Evolutionary conservation across 1,140 invertebrate genomes (phyloP).

Genomic region (Macrobrachium nipponense): DNA sequence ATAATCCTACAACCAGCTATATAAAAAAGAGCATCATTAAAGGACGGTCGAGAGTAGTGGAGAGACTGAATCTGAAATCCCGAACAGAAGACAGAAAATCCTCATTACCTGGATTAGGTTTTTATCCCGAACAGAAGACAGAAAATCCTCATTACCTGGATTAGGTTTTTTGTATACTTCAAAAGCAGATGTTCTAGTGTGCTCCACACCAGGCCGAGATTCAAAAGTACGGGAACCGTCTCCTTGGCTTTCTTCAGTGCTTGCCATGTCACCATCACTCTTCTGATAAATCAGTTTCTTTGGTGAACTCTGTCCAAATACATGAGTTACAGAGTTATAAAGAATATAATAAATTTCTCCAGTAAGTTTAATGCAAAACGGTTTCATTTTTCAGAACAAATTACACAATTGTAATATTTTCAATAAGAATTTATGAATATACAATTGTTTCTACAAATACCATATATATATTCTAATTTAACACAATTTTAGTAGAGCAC

Average conservation of each 20-base stretch:
- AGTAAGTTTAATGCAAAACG: too few relatives aligned
- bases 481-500: too few relatives aligned
- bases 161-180: conserved; percentile 79
- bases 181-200: conserved; percentile 73
- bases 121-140: too few relatives aligned
- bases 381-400: too few relatives aligned
- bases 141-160: conserved; percentile 36
- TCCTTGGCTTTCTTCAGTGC: conserved; percentile 73
- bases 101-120: conserved; percentile 68
- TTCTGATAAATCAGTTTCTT: conserved; percentile 78
- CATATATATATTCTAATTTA: too few relatives aligned
- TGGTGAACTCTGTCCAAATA: conserved; percentile 74
- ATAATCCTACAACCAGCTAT: neutral
- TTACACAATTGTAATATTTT: too few relatives aligned
- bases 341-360: neutral
- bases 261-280: conserved; percentile 76
- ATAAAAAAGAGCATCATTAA: neutral
- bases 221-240: conserved; percentile 35
- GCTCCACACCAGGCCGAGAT: conserved; percentile 41
- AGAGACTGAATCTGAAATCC: too few relatives aligned
- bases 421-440: too few relatives aligned
- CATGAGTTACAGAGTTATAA: conserved; percentile 4
- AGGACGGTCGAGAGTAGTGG: neutral
- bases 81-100: neutral
- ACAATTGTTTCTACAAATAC: too few relatives aligned